Base-by-base conservation (phyloP, 1,140 invertebrate genomes). In the Rhopalosiphum maidis region DNA sequence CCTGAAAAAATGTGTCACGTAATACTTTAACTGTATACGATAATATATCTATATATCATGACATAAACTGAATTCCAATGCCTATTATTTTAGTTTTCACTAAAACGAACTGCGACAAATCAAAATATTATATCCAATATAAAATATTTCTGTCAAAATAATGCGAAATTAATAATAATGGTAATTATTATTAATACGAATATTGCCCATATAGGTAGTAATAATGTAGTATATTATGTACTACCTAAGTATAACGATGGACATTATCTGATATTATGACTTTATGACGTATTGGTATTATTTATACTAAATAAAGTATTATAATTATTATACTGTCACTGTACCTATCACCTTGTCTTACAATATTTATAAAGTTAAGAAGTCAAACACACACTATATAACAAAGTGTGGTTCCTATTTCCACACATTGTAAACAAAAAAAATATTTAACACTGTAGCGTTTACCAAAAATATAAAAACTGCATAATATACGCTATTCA, bases 1-100 rank as follows among this genome's bases (percentile, higher is more conserved):
- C 60, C 60, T 77, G 60, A 77, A 77, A 77, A 77, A 77, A n/a
- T 77, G 30, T 77, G 60, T 77, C 60, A 77, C 60, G 60, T 77
- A 77, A 77, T 68, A 68, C 55, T 68, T 68, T 68, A 68, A 15
- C 4, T 15, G 60, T 77, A 5, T 77, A n/a, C 18, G 30, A 68
- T 68, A 68, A 68, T 68, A 68, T n/a, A 68, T 68, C 30, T 60
- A 51, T 51, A 51, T 21, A 21, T 48, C 55, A 60, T 25, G 60
- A 77, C 15, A 77, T 77, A 77, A 77, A 77, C 60, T 30, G 55
- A 60, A 60, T 60, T 30, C 11, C 4, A n/a, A 77, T 77, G 21
- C 60, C 30, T 77, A n/a, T 77, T 23, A 77, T 68, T n/a, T 30
- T n/a, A 68, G 30, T n/a, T 18, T 77, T 77, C 60, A n/a, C 15